A percentile compares a stretch with the other conserved stretches of the same genome.
Conservation (phyloP, 2,797 vertebrate species). For the Sus cebifrons region DNA sequence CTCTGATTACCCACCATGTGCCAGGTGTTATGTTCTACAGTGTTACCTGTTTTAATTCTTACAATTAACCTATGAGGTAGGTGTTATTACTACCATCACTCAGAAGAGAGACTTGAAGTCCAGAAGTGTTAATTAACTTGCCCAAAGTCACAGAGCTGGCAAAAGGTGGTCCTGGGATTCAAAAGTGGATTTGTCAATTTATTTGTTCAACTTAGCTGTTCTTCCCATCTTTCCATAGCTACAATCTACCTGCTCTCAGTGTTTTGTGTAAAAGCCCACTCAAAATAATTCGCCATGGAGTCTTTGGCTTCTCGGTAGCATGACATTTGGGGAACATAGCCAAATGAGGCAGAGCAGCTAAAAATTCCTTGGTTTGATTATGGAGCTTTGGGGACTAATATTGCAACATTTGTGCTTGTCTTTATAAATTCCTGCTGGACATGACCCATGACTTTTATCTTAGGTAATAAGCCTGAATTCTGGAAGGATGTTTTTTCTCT, state of each 20-base stretch:
- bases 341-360: background rate
- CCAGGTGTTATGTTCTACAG: background rate
- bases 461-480: constrained; percentile 65
- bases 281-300: background rate
- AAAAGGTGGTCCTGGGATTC: background rate
- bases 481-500: background rate
- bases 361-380: constrained; percentile 41
- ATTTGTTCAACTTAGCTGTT: background rate
- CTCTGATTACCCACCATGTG: background rate
- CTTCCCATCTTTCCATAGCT: background rate
- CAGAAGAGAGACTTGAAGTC: background rate
- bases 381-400: background rate
- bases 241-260: background rate
- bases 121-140: background rate
- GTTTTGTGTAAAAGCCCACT: background rate
- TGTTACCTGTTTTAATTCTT: background rate
- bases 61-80: background rate
- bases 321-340: background rate
- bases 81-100: background rate
- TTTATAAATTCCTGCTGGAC: constrained; percentile 64
- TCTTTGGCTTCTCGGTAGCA: constrained; percentile 10
- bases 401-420: constrained; percentile 45
- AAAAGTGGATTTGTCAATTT: background rate
- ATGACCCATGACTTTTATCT: constrained; percentile 63
- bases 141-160: background rate